These are phyloP conservation scores for Coregonus sp. DNA, from an alignment of 2,797 vertebrate genomes.

Conservation along the genomic window DNA sequence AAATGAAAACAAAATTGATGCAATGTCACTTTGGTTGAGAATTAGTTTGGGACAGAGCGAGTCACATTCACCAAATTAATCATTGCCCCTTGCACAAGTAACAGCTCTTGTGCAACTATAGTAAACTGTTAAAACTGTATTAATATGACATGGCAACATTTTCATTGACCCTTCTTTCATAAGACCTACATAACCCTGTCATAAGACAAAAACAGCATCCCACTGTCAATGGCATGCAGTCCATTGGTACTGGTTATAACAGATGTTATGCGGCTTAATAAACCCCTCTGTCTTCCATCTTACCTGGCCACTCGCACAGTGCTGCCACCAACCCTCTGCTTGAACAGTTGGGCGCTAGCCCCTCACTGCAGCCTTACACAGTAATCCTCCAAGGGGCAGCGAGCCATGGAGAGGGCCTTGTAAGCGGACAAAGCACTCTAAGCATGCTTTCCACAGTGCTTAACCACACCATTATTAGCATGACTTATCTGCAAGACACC, in stretches of 20 bases:
- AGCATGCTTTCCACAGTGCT: constrained; percentile 49
- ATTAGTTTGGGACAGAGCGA: no score
- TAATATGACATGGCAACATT: no score
- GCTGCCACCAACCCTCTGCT: constrained; percentile 13
- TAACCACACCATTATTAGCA: constrained; percentile 57
- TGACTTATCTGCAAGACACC: constrained; percentile 41
- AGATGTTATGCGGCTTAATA: neutral
- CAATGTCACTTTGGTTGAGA: neutral
- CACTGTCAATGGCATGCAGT: no score
- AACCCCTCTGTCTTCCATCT: neutral
- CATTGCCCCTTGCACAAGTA: no score
- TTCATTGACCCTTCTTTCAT: no score
- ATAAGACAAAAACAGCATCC: no score
- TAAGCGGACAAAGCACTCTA: constrained; percentile 59
- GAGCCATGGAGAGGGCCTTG: constrained; percentile 48
- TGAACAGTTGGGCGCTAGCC: constrained; percentile 37
- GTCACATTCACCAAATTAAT: no score
- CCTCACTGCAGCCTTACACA: constrained; percentile 53
- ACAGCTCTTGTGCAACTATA: no score
- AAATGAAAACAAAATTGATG: neutral
- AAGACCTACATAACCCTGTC: no score
- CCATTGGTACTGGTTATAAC: neutral
- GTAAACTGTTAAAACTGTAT: no score
- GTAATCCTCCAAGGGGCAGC: constrained; percentile 64
- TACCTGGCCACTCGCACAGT: neutral